Conservation (phyloP, 2,113 vertebrate species). For the Hippocampus abdominalis region DNA sequence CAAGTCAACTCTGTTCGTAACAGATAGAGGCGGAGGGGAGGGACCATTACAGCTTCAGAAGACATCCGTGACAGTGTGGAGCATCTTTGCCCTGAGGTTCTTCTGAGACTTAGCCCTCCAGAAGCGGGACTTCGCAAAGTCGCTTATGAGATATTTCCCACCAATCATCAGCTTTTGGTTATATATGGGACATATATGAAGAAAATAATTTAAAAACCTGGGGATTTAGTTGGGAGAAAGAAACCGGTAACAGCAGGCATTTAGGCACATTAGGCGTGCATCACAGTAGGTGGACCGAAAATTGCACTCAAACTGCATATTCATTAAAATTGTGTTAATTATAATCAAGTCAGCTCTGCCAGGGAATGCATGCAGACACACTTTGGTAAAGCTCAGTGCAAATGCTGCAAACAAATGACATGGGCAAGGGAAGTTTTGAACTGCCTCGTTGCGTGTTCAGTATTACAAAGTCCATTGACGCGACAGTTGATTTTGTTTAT, state of each 20-base stretch:
- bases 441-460: background rate
- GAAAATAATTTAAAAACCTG: slow-evolving; percentile 31
- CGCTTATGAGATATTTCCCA: slow-evolving; percentile 49
- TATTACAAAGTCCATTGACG: too few relatives aligned
- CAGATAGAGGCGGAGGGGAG: slow-evolving; percentile 28
- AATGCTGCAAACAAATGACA: slow-evolving; percentile 27
- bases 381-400: background rate
- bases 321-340: slow-evolving; percentile 43
- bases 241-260: slow-evolving; percentile 52
- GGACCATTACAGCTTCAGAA: slow-evolving; percentile 29
- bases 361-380: slow-evolving; percentile 15
- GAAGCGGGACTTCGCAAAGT: slow-evolving; percentile 46
- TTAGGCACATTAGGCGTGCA: slow-evolving; percentile 50
- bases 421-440: background rate
- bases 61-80: slow-evolving; percentile 47
- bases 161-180: slow-evolving; percentile 56
- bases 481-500: too few relatives aligned
- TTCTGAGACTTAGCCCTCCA: slow-evolving; percentile 38
- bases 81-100: slow-evolving; percentile 41
- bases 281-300: slow-evolving; percentile 34
- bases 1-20: slow-evolving; percentile 37
- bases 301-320: slow-evolving; percentile 33
- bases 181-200: slow-evolving; percentile 43
- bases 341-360: slow-evolving; percentile 29
- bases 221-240: slow-evolving; percentile 42